Base-by-base conservation (phyloP, 2,888 invertebrate genomes). In the Apotomis turbidana region DNA sequence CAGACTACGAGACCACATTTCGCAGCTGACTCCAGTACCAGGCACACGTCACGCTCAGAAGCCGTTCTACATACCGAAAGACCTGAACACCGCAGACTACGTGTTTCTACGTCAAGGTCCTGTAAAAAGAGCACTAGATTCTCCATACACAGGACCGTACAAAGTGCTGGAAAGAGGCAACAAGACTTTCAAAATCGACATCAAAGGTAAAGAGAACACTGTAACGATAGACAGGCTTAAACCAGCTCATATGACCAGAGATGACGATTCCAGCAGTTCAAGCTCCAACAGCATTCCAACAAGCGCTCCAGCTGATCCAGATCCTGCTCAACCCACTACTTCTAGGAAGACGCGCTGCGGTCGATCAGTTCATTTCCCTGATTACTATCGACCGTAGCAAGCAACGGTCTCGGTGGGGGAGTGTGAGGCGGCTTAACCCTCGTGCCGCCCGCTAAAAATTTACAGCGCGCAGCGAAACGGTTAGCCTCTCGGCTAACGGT, bases 351-450 rank as follows among this genome's bases (percentile, higher is more conserved):
- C 52, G 10, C 52, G 52, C 52, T n/a, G 52, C n/a, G 52, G 52
- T 52, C 52, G 52, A 52, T 44, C 44, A 44, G 44, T 44, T 44
- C 44, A 2, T 15, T 15, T 15, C 15, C 15, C 15, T 15, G 15
- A 15, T 15, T 15, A 15, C 15, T 15, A 15, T 15, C 54, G 54
- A 54, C 54, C 54, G 54, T 54, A 54, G 54, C 54, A 54, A 54
- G 54, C 54, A 54, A 54, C 54, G 54, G 54, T 54, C 54, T 54
- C 54, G n/a, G 13, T 13, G 13, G 54, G 54, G 54, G 54, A 54
- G 54, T 54, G 13, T 54, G 54, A n/a, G 54, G 54, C 54, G 54
- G n/a, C 13, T 13, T 5, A n/a, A 13, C 15, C 15, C 15, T 15
- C 15, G 15, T 15, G 15, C 15, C 15, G 15, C 15, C 15, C 15